Evolutionary conservation across 2,888 invertebrate genomes (phyloP).

Genomic region (Drosophila demipolita): DNA sequence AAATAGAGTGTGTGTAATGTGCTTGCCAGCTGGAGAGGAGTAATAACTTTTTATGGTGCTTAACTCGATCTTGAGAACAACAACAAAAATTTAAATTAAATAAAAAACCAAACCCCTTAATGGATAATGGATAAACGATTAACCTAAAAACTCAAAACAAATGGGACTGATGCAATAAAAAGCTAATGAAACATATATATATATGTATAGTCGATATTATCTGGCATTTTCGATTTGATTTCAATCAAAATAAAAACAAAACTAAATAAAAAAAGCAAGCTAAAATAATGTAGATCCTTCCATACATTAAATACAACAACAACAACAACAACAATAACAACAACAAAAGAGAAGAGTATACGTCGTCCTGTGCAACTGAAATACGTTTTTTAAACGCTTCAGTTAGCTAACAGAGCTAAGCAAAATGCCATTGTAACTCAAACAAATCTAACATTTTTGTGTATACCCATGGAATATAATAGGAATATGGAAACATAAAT

Average conservation of each 20-base stretch:
- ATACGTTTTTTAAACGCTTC: constrained; percentile 5
- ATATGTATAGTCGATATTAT: constrained; percentile 49
- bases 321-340: constrained; percentile 6
- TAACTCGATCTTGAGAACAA: constrained; percentile 73
- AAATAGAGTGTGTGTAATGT: constrained; percentile 22
- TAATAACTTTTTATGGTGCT: constrained; percentile 65
- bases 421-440: constrained; percentile 59
- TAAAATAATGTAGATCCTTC: constrained; percentile 53
- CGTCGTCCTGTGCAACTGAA: constrained; percentile 37
- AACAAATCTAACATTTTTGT: constrained; percentile 38
- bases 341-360: constrained; percentile 24
- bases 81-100: constrained; percentile 6
- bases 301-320: constrained; percentile 32
- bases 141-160: constrained; percentile 71
- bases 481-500: constrained; percentile 15
- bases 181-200: constrained; percentile 42
- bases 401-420: constrained; percentile 24
- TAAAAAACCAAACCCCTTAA: constrained; percentile 6
- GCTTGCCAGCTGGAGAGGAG: constrained; percentile 54
- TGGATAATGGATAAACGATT: constrained; percentile 39
- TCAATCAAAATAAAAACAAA: constrained; percentile 11
- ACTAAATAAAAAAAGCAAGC: constrained; percentile 2
- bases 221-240: constrained; percentile 52
- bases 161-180: constrained; percentile 78
- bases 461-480: constrained; percentile 46